These are phyloP conservation scores for Ceramica pisi DNA, from an alignment of 2,888 invertebrate species.

Conservation along the genomic window DNA sequence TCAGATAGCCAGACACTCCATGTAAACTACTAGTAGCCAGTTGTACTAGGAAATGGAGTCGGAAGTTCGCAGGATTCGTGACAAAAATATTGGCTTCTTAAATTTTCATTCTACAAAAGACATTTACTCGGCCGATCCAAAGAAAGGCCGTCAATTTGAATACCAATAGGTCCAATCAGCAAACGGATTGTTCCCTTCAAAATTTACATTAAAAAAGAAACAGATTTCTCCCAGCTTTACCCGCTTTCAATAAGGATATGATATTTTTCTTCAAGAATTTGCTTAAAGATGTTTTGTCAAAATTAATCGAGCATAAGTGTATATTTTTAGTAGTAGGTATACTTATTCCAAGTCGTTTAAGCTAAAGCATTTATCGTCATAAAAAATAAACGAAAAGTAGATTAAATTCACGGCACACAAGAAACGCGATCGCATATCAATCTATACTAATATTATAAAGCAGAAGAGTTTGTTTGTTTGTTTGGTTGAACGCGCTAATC, in stretches of 20 bases:
- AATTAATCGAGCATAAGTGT: constrained; percentile 1
- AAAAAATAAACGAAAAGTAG: constrained; percentile 1
- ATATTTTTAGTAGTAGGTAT: not conserved
- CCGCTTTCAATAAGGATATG: not conserved
- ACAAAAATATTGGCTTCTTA: constrained; percentile 5
- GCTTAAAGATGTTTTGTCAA: not conserved
- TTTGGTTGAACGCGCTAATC: no score
- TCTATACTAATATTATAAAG: no score
- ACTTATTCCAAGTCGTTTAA: not conserved
- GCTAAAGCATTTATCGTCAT: not conserved
- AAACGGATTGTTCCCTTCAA: constrained; percentile 16
- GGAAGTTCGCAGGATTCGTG: not conserved
- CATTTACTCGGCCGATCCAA: constrained; percentile 4
- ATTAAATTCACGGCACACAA: not conserved
- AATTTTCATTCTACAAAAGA: constrained; percentile 4
- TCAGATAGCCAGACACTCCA: no score
- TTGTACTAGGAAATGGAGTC: not conserved
- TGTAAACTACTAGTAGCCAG: no score
- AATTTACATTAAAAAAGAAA: constrained; percentile 32
- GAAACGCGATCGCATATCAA: not conserved
- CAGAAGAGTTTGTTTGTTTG: no score
- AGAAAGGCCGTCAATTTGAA: constrained; percentile 34
- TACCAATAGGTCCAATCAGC: constrained; percentile 43
- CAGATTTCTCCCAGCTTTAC: not conserved
- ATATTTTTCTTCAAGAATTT: not conserved